phyloP scores from a whole-genome alignment of 2,113 vertebrate species.

The Candoia aspera region DNA sequence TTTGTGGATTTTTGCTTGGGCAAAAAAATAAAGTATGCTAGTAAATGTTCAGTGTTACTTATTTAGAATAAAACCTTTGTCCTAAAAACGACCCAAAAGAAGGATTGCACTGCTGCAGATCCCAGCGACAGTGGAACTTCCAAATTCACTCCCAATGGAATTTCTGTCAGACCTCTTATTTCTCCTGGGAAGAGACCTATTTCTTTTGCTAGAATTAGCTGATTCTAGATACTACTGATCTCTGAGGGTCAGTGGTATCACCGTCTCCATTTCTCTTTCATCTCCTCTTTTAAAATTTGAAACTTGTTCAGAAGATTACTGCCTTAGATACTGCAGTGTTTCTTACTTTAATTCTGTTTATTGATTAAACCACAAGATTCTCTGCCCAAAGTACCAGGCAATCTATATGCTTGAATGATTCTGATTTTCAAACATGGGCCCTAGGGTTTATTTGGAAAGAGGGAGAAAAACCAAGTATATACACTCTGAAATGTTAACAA shows the following conservation, averaged over 20 bases:
- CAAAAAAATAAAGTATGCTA: background rate
- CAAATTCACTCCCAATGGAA: background rate
- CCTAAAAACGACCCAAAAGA: background rate
- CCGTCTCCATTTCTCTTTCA: constrained; percentile 1
- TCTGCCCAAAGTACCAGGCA: constrained; percentile 76
- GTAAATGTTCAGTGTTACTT: background rate
- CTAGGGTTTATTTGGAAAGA: constrained; percentile 76
- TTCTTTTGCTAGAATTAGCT: constrained; percentile 20
- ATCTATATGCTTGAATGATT: constrained; percentile 74
- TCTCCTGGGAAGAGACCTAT: constrained; percentile 7
- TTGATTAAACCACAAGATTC: constrained; percentile 79
- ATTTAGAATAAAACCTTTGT: background rate
- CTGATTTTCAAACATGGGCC: constrained; percentile 79
- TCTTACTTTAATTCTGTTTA: constrained; percentile 79
- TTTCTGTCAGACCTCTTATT: background rate
- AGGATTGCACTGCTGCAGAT: background rate
- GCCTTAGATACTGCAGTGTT: constrained; percentile 74
- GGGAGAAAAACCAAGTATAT: constrained; percentile 63
- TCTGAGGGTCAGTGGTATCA: constrained; percentile 54
- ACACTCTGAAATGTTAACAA: constrained; percentile 75
- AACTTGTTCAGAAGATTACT: constrained; percentile 74
- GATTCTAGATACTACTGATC: constrained; percentile 4
- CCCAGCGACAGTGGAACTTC: background rate
- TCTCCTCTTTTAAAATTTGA: constrained; percentile 57
- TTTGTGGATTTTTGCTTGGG: background rate